phyloP scores from a whole-genome alignment of 2,113 vertebrate genomes.

The Solea solea region DNA sequence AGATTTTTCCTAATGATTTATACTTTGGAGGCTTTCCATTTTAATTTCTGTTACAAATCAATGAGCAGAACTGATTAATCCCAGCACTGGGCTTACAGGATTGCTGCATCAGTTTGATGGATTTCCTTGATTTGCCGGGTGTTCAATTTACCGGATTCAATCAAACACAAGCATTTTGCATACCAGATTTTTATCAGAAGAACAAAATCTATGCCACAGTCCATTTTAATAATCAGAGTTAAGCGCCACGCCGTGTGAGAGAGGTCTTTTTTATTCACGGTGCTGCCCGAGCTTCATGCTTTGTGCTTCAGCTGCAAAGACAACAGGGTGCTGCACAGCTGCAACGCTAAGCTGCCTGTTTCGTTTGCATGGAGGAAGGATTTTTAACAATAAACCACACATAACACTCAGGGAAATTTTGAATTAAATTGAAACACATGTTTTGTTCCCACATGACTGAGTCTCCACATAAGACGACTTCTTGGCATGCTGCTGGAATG shows the following conservation, averaged over 20 bases:
- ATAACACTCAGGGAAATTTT: neutral
- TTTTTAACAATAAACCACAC: conserved; percentile 1
- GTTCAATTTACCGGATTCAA: conserved; percentile 12
- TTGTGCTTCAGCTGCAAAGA: conserved; percentile 1
- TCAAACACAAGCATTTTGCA: neutral
- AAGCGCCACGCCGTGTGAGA: neutral
- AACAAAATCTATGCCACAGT: neutral
- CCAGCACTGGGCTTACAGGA: neutral
- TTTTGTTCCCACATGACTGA: conserved; percentile 10
- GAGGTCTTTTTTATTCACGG: neutral
- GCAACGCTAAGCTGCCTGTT: neutral
- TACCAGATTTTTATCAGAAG: neutral
- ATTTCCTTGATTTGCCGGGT: conserved; percentile 9
- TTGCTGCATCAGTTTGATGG: conserved; percentile 19
- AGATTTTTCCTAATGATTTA: neutral
- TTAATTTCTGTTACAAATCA: conserved; percentile 17
- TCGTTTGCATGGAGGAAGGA: conserved; percentile 6
- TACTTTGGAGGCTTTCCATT: neutral
- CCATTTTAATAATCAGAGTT: neutral
- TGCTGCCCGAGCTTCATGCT: neutral
- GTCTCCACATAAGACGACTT: conserved; percentile 13
- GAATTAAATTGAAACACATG: conserved; percentile 11
- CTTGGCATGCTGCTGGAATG: conserved; percentile 52
- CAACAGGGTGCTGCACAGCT: neutral
- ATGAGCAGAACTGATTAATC: conserved; percentile 1